Conservation (phyloP, 2,797 vertebrate genomes). For the Hoplostethus mediterraneus region DNA sequence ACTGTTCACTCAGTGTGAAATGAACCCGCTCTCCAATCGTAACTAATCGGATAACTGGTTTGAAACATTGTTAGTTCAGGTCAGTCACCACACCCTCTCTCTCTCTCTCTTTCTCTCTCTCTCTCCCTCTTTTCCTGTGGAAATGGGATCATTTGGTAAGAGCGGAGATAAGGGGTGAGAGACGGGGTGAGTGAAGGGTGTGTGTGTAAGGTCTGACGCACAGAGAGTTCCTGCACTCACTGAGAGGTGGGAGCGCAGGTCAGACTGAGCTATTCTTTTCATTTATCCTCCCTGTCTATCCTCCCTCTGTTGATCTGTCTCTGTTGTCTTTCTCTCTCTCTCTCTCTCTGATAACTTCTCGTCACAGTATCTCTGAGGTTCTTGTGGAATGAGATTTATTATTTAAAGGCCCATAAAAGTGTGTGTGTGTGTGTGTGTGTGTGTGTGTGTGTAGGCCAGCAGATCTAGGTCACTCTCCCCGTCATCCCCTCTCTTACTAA, state of each 20-base stretch:
- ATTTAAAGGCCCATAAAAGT: constrained; percentile 10
- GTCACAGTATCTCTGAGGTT: constrained; percentile 18
- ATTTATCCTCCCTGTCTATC: constrained; percentile 42
- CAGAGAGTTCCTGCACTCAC: constrained; percentile 20
- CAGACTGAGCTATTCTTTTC: constrained; percentile 41
- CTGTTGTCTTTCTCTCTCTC: constrained; percentile 31
- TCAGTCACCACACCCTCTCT: constrained; percentile 38
- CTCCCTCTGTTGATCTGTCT: neutral
- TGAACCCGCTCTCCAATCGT: constrained; percentile 2
- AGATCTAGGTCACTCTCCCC: constrained; percentile 27
- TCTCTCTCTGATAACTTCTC: constrained; percentile 20
- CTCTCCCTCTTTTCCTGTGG: constrained; percentile 70
- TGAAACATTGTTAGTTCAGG: constrained; percentile 51
- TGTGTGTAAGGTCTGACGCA: constrained; percentile 66
- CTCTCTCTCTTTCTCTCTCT: constrained; percentile 21
- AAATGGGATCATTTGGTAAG: constrained; percentile 71
- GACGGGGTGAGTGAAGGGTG: constrained; percentile 23
- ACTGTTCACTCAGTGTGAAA: constrained; percentile 25
- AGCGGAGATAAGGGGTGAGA: constrained; percentile 60
- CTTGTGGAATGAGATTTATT: constrained; percentile 39
- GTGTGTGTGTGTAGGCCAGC: neutral
- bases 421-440: neutral
- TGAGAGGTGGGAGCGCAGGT: constrained; percentile 42
- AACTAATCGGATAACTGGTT: neutral
- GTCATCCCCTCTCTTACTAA: constrained; percentile 35